A percentile compares a stretch with the other conserved stretches of the same genome.
Evolutionary conservation across 2,113 vertebrate genomes (phyloP).

Genomic region (Phasianus colchicus): DNA sequence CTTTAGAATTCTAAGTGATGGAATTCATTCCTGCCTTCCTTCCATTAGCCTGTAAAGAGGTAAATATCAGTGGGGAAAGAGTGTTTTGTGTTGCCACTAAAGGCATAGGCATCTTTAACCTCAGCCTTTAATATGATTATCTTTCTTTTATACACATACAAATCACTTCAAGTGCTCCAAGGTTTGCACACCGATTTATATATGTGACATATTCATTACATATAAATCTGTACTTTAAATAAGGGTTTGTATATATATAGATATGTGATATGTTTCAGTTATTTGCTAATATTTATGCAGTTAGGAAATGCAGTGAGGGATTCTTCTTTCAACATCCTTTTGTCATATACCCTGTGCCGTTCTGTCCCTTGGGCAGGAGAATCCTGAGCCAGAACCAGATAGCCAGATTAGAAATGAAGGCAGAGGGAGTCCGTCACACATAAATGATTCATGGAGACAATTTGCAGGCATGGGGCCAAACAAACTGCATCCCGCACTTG

Average conservation of each 20-base stretch:
- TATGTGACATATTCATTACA: too few relatives aligned
- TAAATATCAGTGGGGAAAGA: background rate
- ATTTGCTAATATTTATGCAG: slow-evolving; percentile 47
- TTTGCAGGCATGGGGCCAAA: background rate
- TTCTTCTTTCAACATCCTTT: slow-evolving; percentile 44
- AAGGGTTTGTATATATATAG: background rate
- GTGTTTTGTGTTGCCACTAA: background rate
- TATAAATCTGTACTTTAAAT: background rate
- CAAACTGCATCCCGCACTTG: slow-evolving; percentile 44
- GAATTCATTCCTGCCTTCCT: background rate
- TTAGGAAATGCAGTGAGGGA: slow-evolving; percentile 63
- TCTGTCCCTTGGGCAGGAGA: slow-evolving; percentile 1
- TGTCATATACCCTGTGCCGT: background rate
- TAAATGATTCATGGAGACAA: background rate
- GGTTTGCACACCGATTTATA: background rate
- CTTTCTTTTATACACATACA: too few relatives aligned
- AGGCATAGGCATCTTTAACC: background rate
- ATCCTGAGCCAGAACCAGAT: slow-evolving; percentile 47
- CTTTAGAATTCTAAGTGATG: background rate
- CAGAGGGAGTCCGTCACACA: background rate
- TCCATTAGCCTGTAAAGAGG: fast-evolving
- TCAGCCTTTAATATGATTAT: background rate
- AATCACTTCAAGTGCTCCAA: background rate
- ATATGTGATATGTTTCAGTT: background rate
- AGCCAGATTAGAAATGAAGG: slow-evolving; percentile 48